phyloP scores from a whole-genome alignment of 1,140 invertebrate species.

The Pseudomyrmex concolor region DNA sequence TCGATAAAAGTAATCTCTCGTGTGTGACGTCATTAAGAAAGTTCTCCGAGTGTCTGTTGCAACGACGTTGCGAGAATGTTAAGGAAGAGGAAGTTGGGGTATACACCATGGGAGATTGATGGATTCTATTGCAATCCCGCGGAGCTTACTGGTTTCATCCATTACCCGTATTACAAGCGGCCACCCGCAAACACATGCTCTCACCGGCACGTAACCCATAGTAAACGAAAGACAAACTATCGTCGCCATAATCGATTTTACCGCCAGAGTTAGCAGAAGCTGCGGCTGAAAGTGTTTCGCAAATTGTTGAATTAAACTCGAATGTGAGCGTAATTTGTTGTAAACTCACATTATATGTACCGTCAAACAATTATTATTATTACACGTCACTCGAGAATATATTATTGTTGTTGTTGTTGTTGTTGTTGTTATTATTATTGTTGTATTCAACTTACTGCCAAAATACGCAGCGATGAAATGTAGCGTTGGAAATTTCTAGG shows the following conservation, averaged over 20 bases:
- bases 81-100: constrained; percentile 63
- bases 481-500: no score
- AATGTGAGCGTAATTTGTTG: not conserved
- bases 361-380: not conserved
- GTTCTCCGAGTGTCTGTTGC: not conserved
- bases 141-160: constrained; percentile 75
- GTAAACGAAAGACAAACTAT: constrained; percentile 27
- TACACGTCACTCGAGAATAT: not conserved
- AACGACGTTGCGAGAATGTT: constrained; percentile 16
- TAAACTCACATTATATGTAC: not conserved
- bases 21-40: not conserved
- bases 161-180: constrained; percentile 67
- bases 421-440: no score
- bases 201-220: constrained; percentile 13
- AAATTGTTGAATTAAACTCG: not conserved
- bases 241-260: not conserved
- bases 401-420: no score
- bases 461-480: not conserved
- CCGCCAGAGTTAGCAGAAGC: not conserved
- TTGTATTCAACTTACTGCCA: no score
- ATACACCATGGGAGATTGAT: constrained; percentile 71
- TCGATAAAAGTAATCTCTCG: constrained; percentile 3
- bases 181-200: constrained; percentile 41
- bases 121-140: constrained; percentile 73
- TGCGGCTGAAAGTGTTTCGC: not conserved